These are phyloP conservation scores for Malaclemys terrapin DNA, from an alignment of 2,113 vertebrate species.

Conservation along the genomic window DNA sequence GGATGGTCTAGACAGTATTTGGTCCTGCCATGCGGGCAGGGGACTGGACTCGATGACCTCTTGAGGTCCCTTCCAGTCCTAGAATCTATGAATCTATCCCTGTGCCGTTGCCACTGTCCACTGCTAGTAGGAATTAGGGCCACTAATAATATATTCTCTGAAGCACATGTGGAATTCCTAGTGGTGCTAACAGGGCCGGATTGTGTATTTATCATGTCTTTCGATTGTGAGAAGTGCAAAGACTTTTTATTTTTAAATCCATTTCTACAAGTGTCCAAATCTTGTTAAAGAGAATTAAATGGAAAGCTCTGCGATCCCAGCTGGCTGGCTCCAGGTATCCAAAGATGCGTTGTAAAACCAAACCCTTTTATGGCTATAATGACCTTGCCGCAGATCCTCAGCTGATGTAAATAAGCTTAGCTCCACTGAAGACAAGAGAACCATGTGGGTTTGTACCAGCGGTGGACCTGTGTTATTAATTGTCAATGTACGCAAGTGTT, in stretches of 20 bases:
- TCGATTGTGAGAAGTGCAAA: background rate
- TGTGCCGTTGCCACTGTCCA: background rate
- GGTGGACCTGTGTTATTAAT: background rate
- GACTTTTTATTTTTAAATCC: background rate
- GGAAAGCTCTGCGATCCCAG: background rate
- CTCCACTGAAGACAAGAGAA: background rate
- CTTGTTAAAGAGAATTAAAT: background rate
- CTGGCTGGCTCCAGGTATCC: background rate
- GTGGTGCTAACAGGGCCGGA: background rate
- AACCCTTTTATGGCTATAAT: background rate
- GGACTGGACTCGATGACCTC: no score
- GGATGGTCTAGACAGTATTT: no score
- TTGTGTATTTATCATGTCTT: background rate
- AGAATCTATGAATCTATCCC: background rate
- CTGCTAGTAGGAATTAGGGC: background rate
- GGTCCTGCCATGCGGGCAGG: no score
- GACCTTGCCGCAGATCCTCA: fast-evolving
- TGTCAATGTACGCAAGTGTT: background rate
- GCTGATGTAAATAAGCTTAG: background rate
- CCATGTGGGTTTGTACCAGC: background rate
- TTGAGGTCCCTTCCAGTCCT: no score
- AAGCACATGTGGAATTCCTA: background rate
- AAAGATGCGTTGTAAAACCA: background rate
- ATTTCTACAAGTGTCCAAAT: background rate
- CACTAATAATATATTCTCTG: background rate